Evolutionary conservation across 2,888 invertebrate genomes (phyloP), one percentile per base, ranked within the genome.

Genomic region (Minunthozetes semirufus): DNA sequence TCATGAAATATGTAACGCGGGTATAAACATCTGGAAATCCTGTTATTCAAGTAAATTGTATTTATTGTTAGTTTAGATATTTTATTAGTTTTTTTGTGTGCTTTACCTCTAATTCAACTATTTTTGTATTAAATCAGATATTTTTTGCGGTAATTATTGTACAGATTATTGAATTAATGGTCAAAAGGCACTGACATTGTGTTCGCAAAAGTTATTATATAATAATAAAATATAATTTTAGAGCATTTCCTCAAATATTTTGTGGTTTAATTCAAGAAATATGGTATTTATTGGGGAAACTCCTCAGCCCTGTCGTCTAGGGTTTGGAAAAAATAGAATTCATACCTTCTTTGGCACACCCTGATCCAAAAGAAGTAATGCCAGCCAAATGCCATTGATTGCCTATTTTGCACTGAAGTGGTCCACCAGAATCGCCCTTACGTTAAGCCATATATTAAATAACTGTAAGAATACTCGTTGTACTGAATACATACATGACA

Each of bases 391-490:
- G 91, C 94, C 94, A 94, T 68, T 90, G 88, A 0, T 92, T 93
- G 74, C 92, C 90, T 0, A 84, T 83, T 9, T 90, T 88, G 80
- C 94, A 94, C 82, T 94, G 93, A 15, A 94, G 85, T 0, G 94
- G 94, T 0, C 94, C 94, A 0, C 93, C 94, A 3, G 92, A 93
- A 83, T 94, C 93, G 4, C 94, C 93, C 92, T 93, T 84, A 61
- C 82, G 80, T 77, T 76, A 76, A 73, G 63, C 15, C 66, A 48
- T 17, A 17, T 11, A 46, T 68, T 63, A n/a, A 17, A 33, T 22
- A 17, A 48, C 11, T 8, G 42, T n/a, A n/a, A n/a, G n/a, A 25
- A 56, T 19, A 9, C 22, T 29, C 22, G 73, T 76, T 56, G 5
- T 33, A n/a, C 72, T 74, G 22, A 5, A 50, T 8, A n/a, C 50